A percentile compares a stretch with the other conserved stretches of the same genome.
These are phyloP conservation scores for Mastigias papua DNA, from an alignment of 30 jellyfish, hydroid and myxozoan genomes.

Conservation along the genomic window DNA sequence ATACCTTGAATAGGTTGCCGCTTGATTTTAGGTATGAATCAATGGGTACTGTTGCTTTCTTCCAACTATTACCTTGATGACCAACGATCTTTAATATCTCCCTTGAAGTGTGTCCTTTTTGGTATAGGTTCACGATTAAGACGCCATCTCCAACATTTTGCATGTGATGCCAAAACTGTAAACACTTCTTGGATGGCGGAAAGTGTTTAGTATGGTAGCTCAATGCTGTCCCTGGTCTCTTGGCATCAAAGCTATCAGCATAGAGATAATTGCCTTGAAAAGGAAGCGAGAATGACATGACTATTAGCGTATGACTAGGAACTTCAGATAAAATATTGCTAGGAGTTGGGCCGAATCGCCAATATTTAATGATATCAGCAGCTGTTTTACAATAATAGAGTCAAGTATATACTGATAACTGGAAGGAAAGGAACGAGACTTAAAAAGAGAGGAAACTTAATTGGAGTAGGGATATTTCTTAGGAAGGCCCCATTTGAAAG, in stretches of 20 bases:
- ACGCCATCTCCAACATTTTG: constrained; percentile 43
- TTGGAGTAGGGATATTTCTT: no score
- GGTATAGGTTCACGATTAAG: constrained; percentile 45
- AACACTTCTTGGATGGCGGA: constrained; percentile 53
- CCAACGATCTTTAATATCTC: constrained; percentile 47
- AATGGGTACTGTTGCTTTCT: constrained; percentile 57
- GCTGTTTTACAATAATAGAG: no score
- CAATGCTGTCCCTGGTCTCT: constrained; percentile 45
- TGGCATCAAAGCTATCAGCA: constrained; percentile 58
- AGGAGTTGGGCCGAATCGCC: no score
- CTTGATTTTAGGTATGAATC: constrained; percentile 1
- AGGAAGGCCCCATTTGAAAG: no score
- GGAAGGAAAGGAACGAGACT: no score
- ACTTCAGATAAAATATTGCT: background rate
- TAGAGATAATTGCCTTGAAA: constrained; percentile 47
- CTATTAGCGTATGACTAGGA: background rate
- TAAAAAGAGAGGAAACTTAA: no score
- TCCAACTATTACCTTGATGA: constrained; percentile 62
- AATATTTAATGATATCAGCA: no score
- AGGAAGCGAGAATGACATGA: background rate
- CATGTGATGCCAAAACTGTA: constrained; percentile 74
- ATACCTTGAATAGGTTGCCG: constrained; percentile 42
- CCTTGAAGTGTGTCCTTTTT: constrained; percentile 13
- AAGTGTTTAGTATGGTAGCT: constrained; percentile 44
- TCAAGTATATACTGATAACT: no score